phyloP scores from a whole-genome alignment of 2,888 invertebrate species.

The Boloria selene region DNA sequence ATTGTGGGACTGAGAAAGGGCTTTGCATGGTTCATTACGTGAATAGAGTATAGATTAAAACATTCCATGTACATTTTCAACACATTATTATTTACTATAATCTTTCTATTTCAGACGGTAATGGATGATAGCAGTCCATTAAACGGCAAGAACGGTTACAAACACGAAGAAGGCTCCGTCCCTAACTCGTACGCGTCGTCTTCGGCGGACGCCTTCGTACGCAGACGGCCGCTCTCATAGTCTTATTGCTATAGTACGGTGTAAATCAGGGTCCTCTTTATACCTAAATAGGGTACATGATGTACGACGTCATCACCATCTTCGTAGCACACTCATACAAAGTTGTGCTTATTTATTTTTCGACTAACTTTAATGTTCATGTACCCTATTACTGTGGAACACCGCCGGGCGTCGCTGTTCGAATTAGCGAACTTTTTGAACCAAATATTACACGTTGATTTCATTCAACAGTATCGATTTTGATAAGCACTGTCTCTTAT shows the following conservation, averaged over 20 bases:
- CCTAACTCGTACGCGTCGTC: constrained; percentile 75
- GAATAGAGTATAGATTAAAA: neutral
- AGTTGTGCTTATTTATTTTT: constrained; percentile 18
- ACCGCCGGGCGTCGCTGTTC: too few species aligned
- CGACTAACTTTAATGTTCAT: constrained; percentile 9
- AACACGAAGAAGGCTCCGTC: constrained; percentile 68
- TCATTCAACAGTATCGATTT: too few species aligned
- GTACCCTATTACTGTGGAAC: constrained; percentile 12
- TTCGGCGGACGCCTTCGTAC: constrained; percentile 74
- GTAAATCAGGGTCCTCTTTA: constrained; percentile 25
- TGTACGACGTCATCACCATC: neutral
- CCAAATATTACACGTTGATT: too few species aligned
- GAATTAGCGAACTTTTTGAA: too few species aligned
- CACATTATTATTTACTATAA: neutral
- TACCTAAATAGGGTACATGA: constrained; percentile 7
- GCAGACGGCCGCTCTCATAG: constrained; percentile 64
- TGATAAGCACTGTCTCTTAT: neutral
- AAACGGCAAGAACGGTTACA: constrained; percentile 72
- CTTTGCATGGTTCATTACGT: too few species aligned
- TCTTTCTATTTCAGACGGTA: constrained; percentile 80
- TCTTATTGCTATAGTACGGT: constrained; percentile 26
- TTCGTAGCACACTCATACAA: neutral
- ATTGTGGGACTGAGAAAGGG: too few species aligned
- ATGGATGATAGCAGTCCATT: constrained; percentile 72
- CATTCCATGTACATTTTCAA: neutral